Conservation (phyloP, 2,113 vertebrate species). For the Phaethon lepturus region DNA sequence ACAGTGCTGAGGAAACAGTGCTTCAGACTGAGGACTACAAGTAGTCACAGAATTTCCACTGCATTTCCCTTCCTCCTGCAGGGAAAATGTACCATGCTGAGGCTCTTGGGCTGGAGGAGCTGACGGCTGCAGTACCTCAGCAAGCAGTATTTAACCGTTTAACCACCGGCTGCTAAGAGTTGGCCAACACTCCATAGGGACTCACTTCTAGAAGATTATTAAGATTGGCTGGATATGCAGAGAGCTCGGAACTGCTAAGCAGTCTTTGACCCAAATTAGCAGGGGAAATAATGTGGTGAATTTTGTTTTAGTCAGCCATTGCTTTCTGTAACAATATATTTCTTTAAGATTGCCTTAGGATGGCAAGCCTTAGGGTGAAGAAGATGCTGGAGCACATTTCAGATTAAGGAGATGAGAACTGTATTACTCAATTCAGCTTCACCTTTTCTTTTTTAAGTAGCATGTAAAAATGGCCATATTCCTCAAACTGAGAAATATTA, state of each 20-base stretch:
- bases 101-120: background rate
- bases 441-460: background rate
- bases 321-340: background rate
- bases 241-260: background rate
- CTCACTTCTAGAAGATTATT: background rate
- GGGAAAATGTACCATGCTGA: background rate
- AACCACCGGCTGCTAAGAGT: background rate
- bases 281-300: background rate
- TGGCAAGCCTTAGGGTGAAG: background rate
- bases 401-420: background rate
- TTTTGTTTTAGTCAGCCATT: background rate
- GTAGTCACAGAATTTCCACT: background rate
- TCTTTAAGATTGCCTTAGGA: background rate
- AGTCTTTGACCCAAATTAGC: background rate
- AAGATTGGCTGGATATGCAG: too few relatives aligned
- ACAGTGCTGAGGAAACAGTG: background rate
- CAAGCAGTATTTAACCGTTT: background rate
- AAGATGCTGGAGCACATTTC: background rate
- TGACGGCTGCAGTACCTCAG: background rate
- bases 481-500: background rate
- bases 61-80: background rate
- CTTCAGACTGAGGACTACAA: background rate
- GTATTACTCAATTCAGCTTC: background rate
- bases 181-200: background rate
- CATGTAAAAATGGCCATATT: background rate